Conservation (phyloP, 37 sponge, comb jelly and placozoan genomes). For the Halisarca cf. caerulea region DNA sequence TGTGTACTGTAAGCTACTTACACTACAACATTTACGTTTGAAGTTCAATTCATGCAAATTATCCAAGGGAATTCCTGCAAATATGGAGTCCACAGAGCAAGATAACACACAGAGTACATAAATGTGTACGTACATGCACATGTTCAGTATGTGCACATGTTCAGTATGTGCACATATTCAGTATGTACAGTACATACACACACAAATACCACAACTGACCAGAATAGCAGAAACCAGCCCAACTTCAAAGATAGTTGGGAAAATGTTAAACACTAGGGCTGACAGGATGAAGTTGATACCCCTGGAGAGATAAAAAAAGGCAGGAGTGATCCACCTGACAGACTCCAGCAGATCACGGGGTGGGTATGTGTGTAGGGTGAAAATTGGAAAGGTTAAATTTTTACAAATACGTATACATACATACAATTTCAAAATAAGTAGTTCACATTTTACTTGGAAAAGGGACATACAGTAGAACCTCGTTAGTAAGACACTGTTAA, state of each 20-base stretch:
- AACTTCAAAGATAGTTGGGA: slow-evolving; percentile 94
- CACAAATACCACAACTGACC: slow-evolving; percentile 31
- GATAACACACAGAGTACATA: too few species aligned
- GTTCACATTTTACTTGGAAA: too few species aligned
- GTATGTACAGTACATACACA: background rate
- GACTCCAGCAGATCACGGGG: too few species aligned
- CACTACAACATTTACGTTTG: too few species aligned
- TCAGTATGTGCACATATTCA: background rate
- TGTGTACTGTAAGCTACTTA: too few species aligned
- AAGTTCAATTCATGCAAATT: too few species aligned
- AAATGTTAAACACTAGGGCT: slow-evolving; percentile 95
- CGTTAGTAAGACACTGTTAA: too few species aligned
- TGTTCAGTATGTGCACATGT: background rate
- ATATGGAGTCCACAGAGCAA: too few species aligned
- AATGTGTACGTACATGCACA: background rate
- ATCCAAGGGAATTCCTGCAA: too few species aligned
- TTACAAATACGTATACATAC: background rate
- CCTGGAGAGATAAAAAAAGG: slow-evolving; percentile 34
- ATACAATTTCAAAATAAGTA: background rate
- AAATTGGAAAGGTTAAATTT: background rate
- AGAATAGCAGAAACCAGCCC: slow-evolving; percentile 86
- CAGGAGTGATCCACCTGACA: too few species aligned
- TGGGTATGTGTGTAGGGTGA: too few species aligned
- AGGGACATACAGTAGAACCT: too few species aligned
- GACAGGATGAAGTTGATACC: slow-evolving; percentile 87